phyloP scores from a whole-genome alignment of 2,888 invertebrate genomes.

The Andrena trimmerana region DNA sequence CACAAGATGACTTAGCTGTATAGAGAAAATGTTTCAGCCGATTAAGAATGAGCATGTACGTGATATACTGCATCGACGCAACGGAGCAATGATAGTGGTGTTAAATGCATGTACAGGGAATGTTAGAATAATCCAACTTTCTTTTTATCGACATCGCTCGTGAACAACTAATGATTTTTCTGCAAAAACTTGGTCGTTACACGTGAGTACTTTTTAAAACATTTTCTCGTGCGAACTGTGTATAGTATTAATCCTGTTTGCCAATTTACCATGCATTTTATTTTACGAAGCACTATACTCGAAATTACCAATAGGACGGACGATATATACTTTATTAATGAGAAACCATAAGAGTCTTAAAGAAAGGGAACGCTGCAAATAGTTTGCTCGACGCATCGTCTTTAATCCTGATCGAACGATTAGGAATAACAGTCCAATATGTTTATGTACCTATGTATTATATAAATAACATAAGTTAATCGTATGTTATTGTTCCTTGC shows the following conservation, averaged over 20 bases:
- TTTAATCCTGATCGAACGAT: slow-evolving; percentile 4
- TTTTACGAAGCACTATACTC: slow-evolving; percentile 15
- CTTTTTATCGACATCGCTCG: not conserved
- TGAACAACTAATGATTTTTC: not conserved
- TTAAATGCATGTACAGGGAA: slow-evolving; percentile 19
- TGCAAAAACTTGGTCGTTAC: not conserved
- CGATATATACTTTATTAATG: slow-evolving; percentile 9
- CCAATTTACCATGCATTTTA: slow-evolving; percentile 69
- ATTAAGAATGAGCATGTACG: slow-evolving; percentile 23
- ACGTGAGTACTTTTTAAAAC: slow-evolving; percentile 49
- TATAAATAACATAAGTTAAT: slow-evolving; percentile 4
- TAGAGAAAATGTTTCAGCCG: slow-evolving; percentile 67
- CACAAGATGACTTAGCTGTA: slow-evolving; percentile 43
- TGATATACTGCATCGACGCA: slow-evolving; percentile 32
- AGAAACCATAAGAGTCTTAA: slow-evolving; percentile 24
- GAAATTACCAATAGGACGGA: slow-evolving; percentile 21
- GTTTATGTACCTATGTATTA: slow-evolving; percentile 1
- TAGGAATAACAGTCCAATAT: slow-evolving; percentile 8
- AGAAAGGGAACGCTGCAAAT: slow-evolving; percentile 21
- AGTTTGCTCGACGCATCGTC: slow-evolving; percentile 12
- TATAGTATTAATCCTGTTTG: slow-evolving; percentile 49
- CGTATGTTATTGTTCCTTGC: not conserved
- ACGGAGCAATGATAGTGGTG: slow-evolving; percentile 42
- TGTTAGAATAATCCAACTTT: slow-evolving; percentile 14
- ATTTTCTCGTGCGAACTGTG: slow-evolving; percentile 60